Base-by-base conservation (phyloP, 2,113 vertebrate genomes). In the Mus spicilegus region DNA sequence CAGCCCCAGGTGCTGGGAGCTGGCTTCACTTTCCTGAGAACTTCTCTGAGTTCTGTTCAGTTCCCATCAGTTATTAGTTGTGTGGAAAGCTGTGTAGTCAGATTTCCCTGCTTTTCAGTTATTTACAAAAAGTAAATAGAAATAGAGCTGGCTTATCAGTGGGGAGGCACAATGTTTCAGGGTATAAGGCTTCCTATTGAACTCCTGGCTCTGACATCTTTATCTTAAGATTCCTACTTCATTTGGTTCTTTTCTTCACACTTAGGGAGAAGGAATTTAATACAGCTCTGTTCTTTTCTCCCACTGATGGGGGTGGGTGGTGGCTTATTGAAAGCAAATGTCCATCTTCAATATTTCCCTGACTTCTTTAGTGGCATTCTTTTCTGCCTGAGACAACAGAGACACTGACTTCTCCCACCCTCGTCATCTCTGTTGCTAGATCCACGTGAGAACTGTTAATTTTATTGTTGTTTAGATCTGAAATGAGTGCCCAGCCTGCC, bases 81-180 rank as follows among this genome's bases (percentile, higher is more conserved):
- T 4, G 63, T 51, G 39, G 90, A 69, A 56, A 90, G 81, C 85
- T 1, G 17, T 36, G 61, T 92, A 0, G 10, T 98, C 97, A 67
- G 77, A 88, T 97, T 96, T 96, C 97, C 75, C 30, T 14, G 85
- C 93, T 69, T 96, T 96, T 92, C 90, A 84, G 92, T 58, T 81
- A 63, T 88, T 94, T 24, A 97, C 95, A 97, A 70, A 96, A 96
- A 81, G 96, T 80, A 56, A 76, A 54, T 20, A 81, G 94, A 89
- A 92, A 39, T 7, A 24, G 93, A 93, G 42, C 33, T 2, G 63
- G 73, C 93, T 97, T 96, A 97, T 97, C 97, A 39, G 94, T 16
- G 3, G 2, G 75, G 6, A 0, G 11, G 30, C 0, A 56, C 7
- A 61, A 14, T 81, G 19, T 93, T 94, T 96, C 91, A 84, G 72